phyloP scores from a whole-genome alignment of 1,140 invertebrate genomes.

The Samia ricini region DNA sequence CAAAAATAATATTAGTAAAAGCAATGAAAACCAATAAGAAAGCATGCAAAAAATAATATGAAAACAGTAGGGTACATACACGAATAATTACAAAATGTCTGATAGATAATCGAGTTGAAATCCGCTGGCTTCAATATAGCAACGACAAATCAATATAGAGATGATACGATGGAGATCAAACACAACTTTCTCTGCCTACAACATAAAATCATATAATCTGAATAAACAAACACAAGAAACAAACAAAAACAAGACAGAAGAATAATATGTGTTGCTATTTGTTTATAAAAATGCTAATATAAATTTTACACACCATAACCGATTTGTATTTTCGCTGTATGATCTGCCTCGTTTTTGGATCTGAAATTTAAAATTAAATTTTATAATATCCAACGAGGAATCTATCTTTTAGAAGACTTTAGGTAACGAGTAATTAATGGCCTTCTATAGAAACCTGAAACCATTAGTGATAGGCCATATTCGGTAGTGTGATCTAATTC shows the following conservation, averaged over 20 bases:
- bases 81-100: conserved; percentile 59
- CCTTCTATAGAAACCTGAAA: too few relatives aligned
- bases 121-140: conserved; percentile 62
- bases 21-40: background rate
- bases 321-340: conserved; percentile 98
- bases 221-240: conserved; percentile 15
- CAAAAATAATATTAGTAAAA: background rate
- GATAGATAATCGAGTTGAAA: conserved; percentile 56
- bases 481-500: too few relatives aligned
- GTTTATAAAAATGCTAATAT: conserved; percentile 11
- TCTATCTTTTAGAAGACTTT: too few relatives aligned
- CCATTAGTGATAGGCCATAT: too few relatives aligned
- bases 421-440: too few relatives aligned
- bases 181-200: conserved; percentile 76
- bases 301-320: conserved; percentile 95
- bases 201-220: conserved; percentile 54
- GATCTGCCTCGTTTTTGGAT: conserved; percentile 98
- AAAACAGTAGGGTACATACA: conserved; percentile 64
- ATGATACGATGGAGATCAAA: conserved; percentile 73
- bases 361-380: conserved; percentile 80
- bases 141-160: conserved; percentile 73
- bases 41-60: conserved; percentile 31
- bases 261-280: conserved; percentile 5
- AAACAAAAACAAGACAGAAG: conserved; percentile 3
- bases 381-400: background rate